Conservation (phyloP, 2,797 vertebrate species). For the Selene dorsalis region DNA sequence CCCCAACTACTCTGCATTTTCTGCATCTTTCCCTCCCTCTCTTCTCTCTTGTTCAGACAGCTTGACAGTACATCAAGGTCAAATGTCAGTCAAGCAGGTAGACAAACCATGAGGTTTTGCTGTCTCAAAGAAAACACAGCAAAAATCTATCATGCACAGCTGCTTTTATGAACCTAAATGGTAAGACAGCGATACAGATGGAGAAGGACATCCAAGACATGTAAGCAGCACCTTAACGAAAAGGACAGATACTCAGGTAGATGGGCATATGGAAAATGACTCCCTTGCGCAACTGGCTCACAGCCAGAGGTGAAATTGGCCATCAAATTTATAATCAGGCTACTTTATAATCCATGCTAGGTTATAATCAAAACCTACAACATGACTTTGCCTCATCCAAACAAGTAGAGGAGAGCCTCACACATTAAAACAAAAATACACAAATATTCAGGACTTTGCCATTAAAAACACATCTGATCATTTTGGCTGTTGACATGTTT, state of each 20-base stretch:
- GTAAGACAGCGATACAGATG: background rate
- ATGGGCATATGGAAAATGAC: constrained; percentile 24
- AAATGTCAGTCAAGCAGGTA: constrained; percentile 45
- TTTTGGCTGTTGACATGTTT: background rate
- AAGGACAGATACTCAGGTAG: constrained; percentile 18
- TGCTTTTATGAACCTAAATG: constrained; percentile 14
- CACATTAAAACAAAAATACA: background rate
- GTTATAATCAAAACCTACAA: constrained; percentile 2
- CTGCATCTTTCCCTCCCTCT: background rate
- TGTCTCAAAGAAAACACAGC: constrained; percentile 20
- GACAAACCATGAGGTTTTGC: background rate
- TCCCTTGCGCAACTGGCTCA: constrained; percentile 12
- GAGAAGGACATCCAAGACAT: background rate
- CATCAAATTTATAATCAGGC: constrained; percentile 23
- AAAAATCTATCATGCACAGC: constrained; percentile 1
- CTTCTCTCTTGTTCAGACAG: constrained; percentile 13
- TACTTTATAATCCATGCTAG: constrained; percentile 6
- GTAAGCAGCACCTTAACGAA: constrained; percentile 11
- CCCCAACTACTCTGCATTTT: background rate
- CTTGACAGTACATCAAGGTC: constrained; percentile 25
- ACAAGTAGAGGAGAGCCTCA: background rate
- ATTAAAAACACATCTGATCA: background rate
- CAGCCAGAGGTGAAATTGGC: constrained; percentile 30
- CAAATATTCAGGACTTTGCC: background rate
- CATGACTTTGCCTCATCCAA: background rate